Evolutionary conservation across 2,113 vertebrate species (phyloP).

Genomic region (Platichthys flesus): DNA sequence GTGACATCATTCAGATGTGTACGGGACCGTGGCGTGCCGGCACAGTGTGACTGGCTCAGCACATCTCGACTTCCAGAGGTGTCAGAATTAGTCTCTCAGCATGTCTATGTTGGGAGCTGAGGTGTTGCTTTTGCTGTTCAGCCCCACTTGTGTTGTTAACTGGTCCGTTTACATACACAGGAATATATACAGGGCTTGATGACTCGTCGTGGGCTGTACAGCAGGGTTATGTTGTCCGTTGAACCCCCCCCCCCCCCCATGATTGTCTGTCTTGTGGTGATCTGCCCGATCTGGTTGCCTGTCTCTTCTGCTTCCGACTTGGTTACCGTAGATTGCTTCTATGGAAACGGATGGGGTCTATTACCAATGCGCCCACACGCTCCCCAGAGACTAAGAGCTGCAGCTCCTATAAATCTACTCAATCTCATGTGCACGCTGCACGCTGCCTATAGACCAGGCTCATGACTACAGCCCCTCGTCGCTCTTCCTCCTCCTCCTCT

Average conservation of each 20-base stretch:
- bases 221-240: constrained; percentile 10
- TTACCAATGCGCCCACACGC: constrained; percentile 73
- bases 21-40: not conserved
- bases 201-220: constrained; percentile 8
- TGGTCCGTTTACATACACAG: not conserved
- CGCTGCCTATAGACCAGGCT: constrained; percentile 38
- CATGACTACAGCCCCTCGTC: constrained; percentile 25
- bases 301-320: constrained; percentile 49
- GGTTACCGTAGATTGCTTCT: constrained; percentile 66
- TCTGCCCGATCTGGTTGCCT: constrained; percentile 28
- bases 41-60: constrained; percentile 36
- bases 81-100: constrained; percentile 42
- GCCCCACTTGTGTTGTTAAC: constrained; percentile 5
- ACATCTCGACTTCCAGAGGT: constrained; percentile 19
- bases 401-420: constrained; percentile 70
- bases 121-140: constrained; percentile 10
- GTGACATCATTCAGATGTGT: constrained; percentile 1
- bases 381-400: constrained; percentile 68
- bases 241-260: not conserved
- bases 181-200: constrained; percentile 13
- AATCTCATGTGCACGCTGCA: constrained; percentile 52
- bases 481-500: not conserved
- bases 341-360: constrained; percentile 75
- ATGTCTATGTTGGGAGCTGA: constrained; percentile 27
- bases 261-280: constrained; percentile 28